A percentile compares a stretch with the other conserved stretches of the same genome.
Conservation (phyloP, 2,113 vertebrate species). For the Ranitomeya imitator region DNA sequence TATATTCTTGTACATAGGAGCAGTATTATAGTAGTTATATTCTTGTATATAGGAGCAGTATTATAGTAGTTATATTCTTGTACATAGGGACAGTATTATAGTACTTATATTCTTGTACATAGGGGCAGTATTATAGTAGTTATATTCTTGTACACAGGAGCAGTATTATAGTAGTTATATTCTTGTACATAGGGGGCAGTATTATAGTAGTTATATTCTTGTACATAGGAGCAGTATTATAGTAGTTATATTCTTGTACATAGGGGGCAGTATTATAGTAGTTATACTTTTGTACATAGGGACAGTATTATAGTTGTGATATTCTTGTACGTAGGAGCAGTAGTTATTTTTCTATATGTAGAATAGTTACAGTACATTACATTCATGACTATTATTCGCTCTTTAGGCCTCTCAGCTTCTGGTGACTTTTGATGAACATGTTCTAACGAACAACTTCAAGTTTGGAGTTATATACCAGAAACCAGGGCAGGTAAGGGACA, state of each 20-base stretch:
- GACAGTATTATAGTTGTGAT: neutral
- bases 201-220: too few species aligned
- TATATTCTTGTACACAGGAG: neutral
- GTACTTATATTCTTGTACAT: too few species aligned
- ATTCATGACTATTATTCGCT: neutral
- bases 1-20: neutral
- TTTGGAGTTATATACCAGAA: conserved; percentile 92
- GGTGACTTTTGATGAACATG: conserved; percentile 89
- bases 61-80: too few species aligned
- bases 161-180: too few species aligned
- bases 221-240: too few species aligned
- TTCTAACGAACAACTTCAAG: conserved; percentile 94
- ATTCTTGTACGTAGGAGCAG: neutral
- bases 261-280: conserved; percentile 14
- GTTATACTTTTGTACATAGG: neutral
- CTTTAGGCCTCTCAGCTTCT: conserved; percentile 85
- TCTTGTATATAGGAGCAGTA: too few species aligned
- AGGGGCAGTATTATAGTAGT: too few species aligned
- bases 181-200: too few species aligned
- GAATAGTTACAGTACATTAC: neutral
- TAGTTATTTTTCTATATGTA: neutral
- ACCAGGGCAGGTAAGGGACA: conserved; percentile 82
- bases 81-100: neutral
- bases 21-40: too few species aligned
- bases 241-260: conserved; percentile 7